phyloP scores from a whole-genome alignment of 2,797 vertebrate genomes.

The Morus bassanus region DNA sequence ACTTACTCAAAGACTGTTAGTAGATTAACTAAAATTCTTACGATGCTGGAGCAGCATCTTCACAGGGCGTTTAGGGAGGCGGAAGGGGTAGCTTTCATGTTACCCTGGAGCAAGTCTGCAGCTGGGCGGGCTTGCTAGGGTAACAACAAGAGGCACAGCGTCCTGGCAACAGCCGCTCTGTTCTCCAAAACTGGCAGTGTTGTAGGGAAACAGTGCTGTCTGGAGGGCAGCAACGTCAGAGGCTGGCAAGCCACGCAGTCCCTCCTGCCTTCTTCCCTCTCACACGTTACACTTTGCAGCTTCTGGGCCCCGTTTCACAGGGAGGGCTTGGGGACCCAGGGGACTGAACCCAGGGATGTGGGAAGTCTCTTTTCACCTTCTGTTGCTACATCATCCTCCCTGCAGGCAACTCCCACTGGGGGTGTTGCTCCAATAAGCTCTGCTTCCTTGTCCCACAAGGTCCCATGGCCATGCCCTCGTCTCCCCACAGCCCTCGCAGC shows the following conservation, averaged over 20 bases:
- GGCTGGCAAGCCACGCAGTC: not conserved
- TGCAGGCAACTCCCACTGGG: not conserved
- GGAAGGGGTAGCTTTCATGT: not conserved
- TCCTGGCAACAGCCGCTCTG: not conserved
- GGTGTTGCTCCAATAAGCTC: not conserved
- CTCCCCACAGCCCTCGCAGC: not conserved
- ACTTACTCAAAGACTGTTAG: constrained; percentile 28
- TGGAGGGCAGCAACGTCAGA: not conserved
- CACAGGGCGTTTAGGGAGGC: not conserved
- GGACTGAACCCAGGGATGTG: not conserved
- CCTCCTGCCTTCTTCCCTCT: not conserved
- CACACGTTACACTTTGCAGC: not conserved
- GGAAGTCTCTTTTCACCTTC: not conserved
- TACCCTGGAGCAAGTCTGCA: not conserved
- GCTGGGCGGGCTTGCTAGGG: not conserved
- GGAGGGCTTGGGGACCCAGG: not conserved
- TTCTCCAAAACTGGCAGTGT: not conserved
- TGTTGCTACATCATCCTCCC: not conserved
- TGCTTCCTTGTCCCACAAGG: not conserved
- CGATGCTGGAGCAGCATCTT: not conserved
- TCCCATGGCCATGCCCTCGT: not conserved
- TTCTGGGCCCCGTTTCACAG: not conserved
- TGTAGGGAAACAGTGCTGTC: not conserved
- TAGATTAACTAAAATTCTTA: constrained; percentile 30
- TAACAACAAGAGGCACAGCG: not conserved